phyloP scores from a whole-genome alignment of 2,797 vertebrate species.

The Natrix natrix region DNA sequence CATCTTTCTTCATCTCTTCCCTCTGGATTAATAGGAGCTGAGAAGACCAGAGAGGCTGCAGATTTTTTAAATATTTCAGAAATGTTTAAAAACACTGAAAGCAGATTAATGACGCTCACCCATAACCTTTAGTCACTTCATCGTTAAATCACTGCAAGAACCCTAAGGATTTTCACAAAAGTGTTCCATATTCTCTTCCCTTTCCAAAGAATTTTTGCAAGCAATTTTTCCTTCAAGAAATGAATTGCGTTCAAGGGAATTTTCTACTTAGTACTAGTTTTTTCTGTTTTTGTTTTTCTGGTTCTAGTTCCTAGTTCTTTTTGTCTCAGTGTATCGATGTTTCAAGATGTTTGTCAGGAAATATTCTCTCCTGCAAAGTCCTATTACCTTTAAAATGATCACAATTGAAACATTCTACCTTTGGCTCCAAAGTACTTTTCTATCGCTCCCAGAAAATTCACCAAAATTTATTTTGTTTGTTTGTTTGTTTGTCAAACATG shows the following conservation, averaged over 20 bases:
- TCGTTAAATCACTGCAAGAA: not conserved
- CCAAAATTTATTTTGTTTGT: not conserved
- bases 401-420: not conserved
- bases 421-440: not conserved
- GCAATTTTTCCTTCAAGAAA: not conserved
- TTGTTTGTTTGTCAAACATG: too few relatives aligned
- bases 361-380: constrained; percentile 25
- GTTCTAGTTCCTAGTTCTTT: constrained; percentile 13
- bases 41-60: not conserved
- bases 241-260: not conserved
- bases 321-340: constrained; percentile 31
- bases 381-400: constrained; percentile 21
- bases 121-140: not conserved
- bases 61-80: not conserved
- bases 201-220: not conserved
- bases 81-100: not conserved
- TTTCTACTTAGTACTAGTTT: not conserved
- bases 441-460: not conserved
- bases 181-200: not conserved
- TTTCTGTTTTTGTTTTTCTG: not conserved
- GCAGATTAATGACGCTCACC: not conserved
- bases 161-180: not conserved
- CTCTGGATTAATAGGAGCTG: not conserved
- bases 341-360: constrained; percentile 13
- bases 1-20: not conserved